phyloP scores from a whole-genome alignment of 2,888 invertebrate genomes.

The Alentia gelatinosa region DNA sequence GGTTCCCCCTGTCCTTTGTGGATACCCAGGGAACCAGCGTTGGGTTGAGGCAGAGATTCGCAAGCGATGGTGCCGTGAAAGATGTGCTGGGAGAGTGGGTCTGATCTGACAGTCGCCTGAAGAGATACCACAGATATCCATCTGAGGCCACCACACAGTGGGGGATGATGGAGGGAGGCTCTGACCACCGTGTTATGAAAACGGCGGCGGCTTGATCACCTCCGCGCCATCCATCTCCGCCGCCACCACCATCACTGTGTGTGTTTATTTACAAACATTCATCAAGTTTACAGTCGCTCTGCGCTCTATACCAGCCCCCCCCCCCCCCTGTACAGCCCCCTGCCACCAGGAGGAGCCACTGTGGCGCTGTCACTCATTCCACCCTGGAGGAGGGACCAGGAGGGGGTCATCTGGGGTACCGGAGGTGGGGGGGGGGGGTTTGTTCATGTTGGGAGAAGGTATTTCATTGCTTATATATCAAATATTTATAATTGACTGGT shows the following conservation, averaged over 20 bases:
- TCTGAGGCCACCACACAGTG: neutral
- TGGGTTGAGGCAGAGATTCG: too few relatives aligned
- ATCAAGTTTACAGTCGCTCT: neutral
- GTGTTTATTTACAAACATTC: constrained; percentile 9
- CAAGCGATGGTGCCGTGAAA: too few relatives aligned
- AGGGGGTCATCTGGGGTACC: neutral
- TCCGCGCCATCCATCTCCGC: neutral
- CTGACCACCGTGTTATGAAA: neutral
- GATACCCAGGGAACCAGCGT: too few relatives aligned
- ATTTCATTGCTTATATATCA: too few relatives aligned
- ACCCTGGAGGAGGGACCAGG: neutral
- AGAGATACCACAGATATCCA: too few relatives aligned
- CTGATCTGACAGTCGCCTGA: too few relatives aligned
- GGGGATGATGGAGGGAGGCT: neutral
- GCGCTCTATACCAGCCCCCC: neutral
- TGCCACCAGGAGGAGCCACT: neutral
- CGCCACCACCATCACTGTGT: neutral
- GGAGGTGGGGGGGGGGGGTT: neutral
- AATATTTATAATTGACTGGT: too few relatives aligned
- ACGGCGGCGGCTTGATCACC: neutral
- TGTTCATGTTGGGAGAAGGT: too few relatives aligned
- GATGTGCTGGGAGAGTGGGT: too few relatives aligned
- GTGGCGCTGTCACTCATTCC: neutral
- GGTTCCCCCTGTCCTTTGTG: too few relatives aligned
- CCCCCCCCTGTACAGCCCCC: too few relatives aligned